Percentiles rank a stretch among this genome's conserved stretches.
These are phyloP conservation scores for Rosalia funebris DNA, from an alignment of 2,888 invertebrate genomes.

Conservation along the genomic window DNA sequence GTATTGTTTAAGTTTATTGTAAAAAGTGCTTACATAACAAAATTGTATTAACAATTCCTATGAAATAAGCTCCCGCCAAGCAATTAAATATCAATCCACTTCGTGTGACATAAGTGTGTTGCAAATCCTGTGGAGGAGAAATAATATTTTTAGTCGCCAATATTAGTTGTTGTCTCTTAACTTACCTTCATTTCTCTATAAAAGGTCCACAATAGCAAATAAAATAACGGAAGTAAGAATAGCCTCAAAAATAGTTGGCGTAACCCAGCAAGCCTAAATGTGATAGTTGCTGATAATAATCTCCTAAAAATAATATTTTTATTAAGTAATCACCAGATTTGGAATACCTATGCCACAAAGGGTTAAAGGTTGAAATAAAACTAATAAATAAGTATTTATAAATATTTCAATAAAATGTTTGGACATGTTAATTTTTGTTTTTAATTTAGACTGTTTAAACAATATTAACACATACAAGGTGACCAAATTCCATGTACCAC, in stretches of 20 bases:
- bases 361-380: no score
- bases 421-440: no score
- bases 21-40: slow-evolving; percentile 71
- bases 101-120: slow-evolving; percentile 76
- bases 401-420: no score
- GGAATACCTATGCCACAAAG: no score
- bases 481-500: no score
- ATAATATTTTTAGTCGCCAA: not conserved
- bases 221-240: slow-evolving; percentile 79
- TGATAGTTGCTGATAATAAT: slow-evolving; percentile 80
- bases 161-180: not conserved
- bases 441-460: no score
- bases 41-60: slow-evolving; percentile 76
- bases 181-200: slow-evolving; percentile 73
- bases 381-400: no score
- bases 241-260: slow-evolving; percentile 80
- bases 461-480: no score
- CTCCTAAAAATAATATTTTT: slow-evolving; percentile 71
- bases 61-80: slow-evolving; percentile 74
- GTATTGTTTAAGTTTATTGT: not conserved
- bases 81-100: slow-evolving; percentile 78
- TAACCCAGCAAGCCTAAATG: slow-evolving; percentile 78
- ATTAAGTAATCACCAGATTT: slow-evolving; percentile 2
- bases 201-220: slow-evolving; percentile 82
- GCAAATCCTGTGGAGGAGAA: slow-evolving; percentile 68